phyloP scores from a whole-genome alignment of 1,140 invertebrate species.

The Macrocentrus cingulum region DNA sequence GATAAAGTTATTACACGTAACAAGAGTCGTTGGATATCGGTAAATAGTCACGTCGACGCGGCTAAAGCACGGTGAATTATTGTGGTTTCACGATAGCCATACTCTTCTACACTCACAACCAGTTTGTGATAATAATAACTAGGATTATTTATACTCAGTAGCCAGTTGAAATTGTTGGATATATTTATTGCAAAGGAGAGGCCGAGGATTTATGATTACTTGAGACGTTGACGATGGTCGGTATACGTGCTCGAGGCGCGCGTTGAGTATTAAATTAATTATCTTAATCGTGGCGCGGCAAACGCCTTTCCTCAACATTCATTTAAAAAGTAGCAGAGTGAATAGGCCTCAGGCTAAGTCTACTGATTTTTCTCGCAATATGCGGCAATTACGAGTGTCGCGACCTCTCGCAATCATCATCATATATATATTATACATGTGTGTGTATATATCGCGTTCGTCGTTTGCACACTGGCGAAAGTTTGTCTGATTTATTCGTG shows the following conservation, averaged over 20 bases:
- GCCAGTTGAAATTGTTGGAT: conserved; percentile 1
- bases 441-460: no score
- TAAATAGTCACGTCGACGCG: conserved; percentile 13
- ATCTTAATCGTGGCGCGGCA: conserved; percentile 51
- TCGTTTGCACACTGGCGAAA: background rate
- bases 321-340: conserved; percentile 3
- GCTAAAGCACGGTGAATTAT: conserved; percentile 14
- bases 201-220: conserved; percentile 15
- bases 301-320: conserved; percentile 44
- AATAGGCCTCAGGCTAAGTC: no score
- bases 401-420: conserved; percentile 15
- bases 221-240: conserved; percentile 4
- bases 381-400: conserved; percentile 13
- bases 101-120: conserved; percentile 14
- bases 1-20: conserved; percentile 22
- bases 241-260: conserved; percentile 32
- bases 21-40: conserved; percentile 18
- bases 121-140: conserved; percentile 26
- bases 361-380: conserved; percentile 1
- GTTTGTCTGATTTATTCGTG: conserved; percentile 7
- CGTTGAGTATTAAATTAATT: conserved; percentile 50
- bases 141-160: conserved; percentile 20
- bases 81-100: conserved; percentile 6
- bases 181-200: background rate
- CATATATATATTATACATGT: no score